Base-by-base conservation (phyloP, 2,113 vertebrate species). In the Coptodon bakossiorum region DNA sequence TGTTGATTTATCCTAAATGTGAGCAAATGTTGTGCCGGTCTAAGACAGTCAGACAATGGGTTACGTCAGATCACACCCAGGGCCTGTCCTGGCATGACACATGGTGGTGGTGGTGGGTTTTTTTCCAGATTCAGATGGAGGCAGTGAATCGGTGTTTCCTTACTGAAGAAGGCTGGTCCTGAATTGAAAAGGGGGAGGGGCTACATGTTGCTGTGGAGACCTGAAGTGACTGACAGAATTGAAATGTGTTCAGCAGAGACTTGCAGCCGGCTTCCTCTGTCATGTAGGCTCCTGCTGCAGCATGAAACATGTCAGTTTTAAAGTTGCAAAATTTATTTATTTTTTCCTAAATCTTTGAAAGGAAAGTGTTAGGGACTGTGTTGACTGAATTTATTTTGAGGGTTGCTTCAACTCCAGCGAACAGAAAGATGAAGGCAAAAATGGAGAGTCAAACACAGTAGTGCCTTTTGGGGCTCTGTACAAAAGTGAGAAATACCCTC, bases 41-140 rank as follows among this genome's bases (percentile, higher is more conserved):
- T 7, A 24, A 63, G 29, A 48, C 50, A 27, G 22, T 29, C 5
- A 54, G 38, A 27, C 12, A 3, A 5, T 13, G 10, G 3, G 4
- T 54, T 24, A 5, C 0, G 1, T 71, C 6, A 19, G 5, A 6
- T 85, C 82, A 59, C 66, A 66, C 22, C 31, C 63, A 16, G 68
- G 81, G 76, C 91, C 31, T 86, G 85, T 59, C 53, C 0, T 8
- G 14, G 83, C 92, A 29, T 57, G 84, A 73, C 2, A 8, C 27
- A 11, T 10, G 13, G 3, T 38, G 24, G 3, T 38, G 24, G 3
- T 22, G 82, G 27, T 31, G 56, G 52, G 22, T 52, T 19, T 31
- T 10, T 29, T 48, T 11, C 43, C 16, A 31, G 36, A 29, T 38
- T 10, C 6, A 71, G n/a, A 43, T 31, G 22, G 43, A 29, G 14